phyloP scores from a whole-genome alignment of 2,113 vertebrate species.

The Plotosus lineatus region DNA sequence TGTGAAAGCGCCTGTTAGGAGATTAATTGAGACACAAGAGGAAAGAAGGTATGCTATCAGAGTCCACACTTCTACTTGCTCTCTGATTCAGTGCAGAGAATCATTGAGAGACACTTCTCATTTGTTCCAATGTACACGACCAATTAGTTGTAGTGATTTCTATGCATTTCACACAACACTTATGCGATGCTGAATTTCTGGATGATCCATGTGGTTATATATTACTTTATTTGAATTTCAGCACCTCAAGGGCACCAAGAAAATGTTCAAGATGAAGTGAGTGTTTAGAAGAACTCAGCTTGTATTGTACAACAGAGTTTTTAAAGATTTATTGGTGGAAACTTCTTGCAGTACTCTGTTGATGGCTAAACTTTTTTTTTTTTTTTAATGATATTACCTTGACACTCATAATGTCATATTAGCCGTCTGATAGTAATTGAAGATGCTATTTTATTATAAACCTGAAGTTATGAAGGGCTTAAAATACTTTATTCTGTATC shows the following conservation, averaged over 20 bases:
- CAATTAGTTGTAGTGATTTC: neutral
- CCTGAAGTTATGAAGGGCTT: neutral
- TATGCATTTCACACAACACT: neutral
- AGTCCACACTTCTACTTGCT: slow-evolving; percentile 12
- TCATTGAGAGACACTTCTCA: neutral
- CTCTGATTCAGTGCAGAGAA: slow-evolving; percentile 13
- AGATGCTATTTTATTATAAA: neutral
- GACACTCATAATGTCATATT: neutral
- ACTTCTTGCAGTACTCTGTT: neutral
- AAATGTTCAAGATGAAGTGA: neutral
- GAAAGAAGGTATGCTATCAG: slow-evolving; percentile 18
- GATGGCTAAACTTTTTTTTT: neutral
- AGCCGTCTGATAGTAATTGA: neutral
- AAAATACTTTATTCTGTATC: neutral
- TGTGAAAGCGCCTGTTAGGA: slow-evolving; percentile 28
- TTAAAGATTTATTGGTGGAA: slow-evolving; percentile 1
- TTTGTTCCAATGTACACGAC: neutral
- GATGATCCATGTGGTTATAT: neutral
- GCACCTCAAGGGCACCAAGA: neutral
- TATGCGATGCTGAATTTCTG: neutral
- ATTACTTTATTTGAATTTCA: neutral
- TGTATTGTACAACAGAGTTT: neutral
- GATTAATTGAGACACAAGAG: slow-evolving; percentile 38
- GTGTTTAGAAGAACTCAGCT: neutral
- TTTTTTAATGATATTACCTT: neutral